Conservation (phyloP, 2,888 invertebrate genomes). For the Euzophera pinguis region DNA sequence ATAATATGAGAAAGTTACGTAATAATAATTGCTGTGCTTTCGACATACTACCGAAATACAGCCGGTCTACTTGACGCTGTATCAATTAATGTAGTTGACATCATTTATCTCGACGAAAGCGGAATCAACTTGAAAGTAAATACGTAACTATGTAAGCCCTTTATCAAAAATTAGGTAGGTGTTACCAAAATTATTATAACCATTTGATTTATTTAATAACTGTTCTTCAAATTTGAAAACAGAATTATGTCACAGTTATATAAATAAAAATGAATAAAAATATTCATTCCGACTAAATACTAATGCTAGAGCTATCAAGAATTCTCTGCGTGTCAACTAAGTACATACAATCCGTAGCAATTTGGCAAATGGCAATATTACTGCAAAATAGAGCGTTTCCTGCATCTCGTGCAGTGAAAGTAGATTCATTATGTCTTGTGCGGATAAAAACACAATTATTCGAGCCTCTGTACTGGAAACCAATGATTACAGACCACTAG, state of each 20-base stretch:
- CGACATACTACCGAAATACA: background rate
- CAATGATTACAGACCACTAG: background rate
- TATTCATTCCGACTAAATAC: no score
- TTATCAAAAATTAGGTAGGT: no score
- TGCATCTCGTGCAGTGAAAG: background rate
- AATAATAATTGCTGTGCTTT: constrained; percentile 5
- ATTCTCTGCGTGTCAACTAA: background rate
- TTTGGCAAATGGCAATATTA: background rate
- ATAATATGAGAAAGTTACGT: background rate
- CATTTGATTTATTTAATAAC: no score
- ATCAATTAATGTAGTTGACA: background rate
- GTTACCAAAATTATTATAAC: no score
- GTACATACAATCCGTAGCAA: background rate
- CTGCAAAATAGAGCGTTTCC: constrained; percentile 7
- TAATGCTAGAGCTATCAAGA: no score
- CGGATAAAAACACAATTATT: background rate
- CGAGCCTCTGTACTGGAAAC: background rate
- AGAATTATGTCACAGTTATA: no score
- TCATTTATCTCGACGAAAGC: background rate
- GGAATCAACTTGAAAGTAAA: no score
- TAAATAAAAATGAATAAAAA: no score
- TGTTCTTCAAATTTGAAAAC: no score
- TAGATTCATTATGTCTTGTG: background rate
- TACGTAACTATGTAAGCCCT: no score
- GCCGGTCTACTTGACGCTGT: background rate